phyloP scores from a whole-genome alignment of 2,113 vertebrate genomes.

The Ornithorhynchus anatinus region DNA sequence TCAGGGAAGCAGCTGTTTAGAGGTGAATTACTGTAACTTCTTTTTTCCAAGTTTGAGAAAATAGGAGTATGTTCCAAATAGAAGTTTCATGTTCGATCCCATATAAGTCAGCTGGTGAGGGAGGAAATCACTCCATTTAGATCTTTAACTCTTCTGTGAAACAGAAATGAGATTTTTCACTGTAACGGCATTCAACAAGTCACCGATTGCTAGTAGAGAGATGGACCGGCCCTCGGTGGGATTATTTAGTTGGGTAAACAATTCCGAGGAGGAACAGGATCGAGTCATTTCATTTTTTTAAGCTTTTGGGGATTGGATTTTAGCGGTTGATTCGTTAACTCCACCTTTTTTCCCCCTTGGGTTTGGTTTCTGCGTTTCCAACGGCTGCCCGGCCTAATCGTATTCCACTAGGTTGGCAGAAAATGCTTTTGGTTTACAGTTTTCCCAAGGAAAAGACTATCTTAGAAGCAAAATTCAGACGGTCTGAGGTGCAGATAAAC shows the following conservation, averaged over 20 bases:
- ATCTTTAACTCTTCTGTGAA: background rate
- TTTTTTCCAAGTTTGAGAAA: background rate
- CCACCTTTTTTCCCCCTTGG: background rate
- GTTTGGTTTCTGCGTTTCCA: background rate
- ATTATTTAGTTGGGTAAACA: conserved; percentile 47
- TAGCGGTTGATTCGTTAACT: too few relatives aligned
- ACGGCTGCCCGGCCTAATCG: background rate
- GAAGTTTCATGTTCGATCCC: background rate
- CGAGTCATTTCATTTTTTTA: background rate
- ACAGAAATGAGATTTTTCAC: conserved; percentile 44
- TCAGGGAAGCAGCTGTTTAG: background rate
- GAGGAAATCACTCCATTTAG: background rate
- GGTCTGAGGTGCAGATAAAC: conserved; percentile 15
- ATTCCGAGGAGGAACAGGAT: background rate
- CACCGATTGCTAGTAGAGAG: conserved; percentile 49
- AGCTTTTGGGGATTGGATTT: background rate
- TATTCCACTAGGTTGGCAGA: conserved; percentile 10
- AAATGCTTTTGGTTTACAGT: conserved; percentile 1
- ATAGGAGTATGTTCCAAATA: background rate
- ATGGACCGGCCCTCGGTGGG: conserved; percentile 5
- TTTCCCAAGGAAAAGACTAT: conserved; percentile 27
- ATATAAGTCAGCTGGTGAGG: background rate
- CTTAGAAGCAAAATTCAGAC: conserved; percentile 9
- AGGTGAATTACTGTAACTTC: background rate
- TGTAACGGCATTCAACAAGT: conserved; percentile 72